Evolutionary conservation across 2,797 vertebrate species (phyloP).

Genomic region (Anolis apletophallus): DNA sequence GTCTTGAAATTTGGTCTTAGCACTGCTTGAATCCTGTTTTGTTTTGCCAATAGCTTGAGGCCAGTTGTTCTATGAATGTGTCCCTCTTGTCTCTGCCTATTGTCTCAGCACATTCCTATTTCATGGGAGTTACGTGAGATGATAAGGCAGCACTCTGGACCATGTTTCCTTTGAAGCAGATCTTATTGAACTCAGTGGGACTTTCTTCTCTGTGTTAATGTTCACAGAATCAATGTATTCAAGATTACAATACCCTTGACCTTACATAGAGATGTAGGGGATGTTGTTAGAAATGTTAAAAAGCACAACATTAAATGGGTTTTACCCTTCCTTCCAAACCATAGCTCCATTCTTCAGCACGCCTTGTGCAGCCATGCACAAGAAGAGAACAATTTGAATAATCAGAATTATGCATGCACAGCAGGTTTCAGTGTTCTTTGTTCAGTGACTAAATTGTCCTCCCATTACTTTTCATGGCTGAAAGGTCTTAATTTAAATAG

Average conservation of each 20-base stretch:
- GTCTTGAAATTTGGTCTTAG: not conserved
- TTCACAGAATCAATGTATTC: not conserved
- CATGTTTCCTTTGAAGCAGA: not conserved
- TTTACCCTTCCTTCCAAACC: too few species aligned
- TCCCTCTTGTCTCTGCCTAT: not conserved
- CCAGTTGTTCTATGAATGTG: not conserved
- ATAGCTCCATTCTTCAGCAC: not conserved
- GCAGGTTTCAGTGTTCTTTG: not conserved
- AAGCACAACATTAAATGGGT: not conserved
- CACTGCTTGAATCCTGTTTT: not conserved
- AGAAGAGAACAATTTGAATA: slow-evolving; percentile 3
- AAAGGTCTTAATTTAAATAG: not conserved
- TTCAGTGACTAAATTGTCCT: not conserved
- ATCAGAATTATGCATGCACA: not conserved
- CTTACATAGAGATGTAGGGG: not conserved
- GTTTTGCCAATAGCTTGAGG: not conserved
- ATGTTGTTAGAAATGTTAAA: not conserved
- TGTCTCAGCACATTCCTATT: not conserved
- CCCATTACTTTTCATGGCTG: not conserved
- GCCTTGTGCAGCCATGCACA: not conserved
- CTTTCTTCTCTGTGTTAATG: not conserved
- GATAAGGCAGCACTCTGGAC: not conserved
- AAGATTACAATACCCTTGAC: not conserved
- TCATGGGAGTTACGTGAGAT: not conserved
- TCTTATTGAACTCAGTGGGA: not conserved